These are phyloP conservation scores for Noctilio leporinus DNA, from an alignment of 2,113 vertebrate species.

Conservation along the genomic window DNA sequence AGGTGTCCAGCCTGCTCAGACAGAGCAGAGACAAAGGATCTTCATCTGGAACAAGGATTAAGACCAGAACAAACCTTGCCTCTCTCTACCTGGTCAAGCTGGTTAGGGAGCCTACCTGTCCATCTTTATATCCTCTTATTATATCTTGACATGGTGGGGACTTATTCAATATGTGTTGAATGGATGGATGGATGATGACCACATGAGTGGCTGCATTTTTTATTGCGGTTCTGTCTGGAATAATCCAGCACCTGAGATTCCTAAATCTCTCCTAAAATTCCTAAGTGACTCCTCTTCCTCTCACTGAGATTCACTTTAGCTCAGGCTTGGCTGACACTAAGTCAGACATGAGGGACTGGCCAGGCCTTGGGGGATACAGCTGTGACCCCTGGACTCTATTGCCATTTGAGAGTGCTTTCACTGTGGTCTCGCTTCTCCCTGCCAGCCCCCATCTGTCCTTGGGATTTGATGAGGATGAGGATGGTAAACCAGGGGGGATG, in stretches of 20 bases:
- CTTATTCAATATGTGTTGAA: neutral
- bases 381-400: constrained; percentile 47
- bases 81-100: constrained; percentile 38
- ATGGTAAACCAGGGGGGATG: constrained; percentile 39
- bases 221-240: neutral
- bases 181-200: neutral
- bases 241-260: neutral
- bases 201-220: neutral
- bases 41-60: neutral
- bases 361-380: constrained; percentile 51
- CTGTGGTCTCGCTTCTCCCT: constrained; percentile 40
- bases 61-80: neutral
- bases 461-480: constrained; percentile 63
- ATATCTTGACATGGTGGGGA: neutral
- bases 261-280: neutral
- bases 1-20: constrained; percentile 38
- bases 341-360: neutral
- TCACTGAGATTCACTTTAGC: neutral
- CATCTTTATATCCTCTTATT: neutral
- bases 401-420: constrained; percentile 44
- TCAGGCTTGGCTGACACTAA: neutral
- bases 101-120: constrained; percentile 30
- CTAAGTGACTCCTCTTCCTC: neutral
- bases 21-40: constrained; percentile 65
- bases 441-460: constrained; percentile 58